Base-by-base conservation (phyloP, 2,888 invertebrate species). In the Lobophora halterata region DNA sequence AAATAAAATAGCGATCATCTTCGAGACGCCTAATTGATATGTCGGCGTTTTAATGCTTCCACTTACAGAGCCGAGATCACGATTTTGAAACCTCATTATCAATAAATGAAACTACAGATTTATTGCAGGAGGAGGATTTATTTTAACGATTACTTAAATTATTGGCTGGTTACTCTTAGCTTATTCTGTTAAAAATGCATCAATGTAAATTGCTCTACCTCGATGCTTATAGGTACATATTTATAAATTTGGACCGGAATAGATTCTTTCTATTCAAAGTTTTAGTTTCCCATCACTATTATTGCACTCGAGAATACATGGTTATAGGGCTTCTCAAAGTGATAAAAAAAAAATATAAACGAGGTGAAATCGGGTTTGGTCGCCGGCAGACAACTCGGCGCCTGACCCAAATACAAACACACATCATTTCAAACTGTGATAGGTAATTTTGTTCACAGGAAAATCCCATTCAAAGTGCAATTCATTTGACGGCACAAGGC, bases 341-440 rank as follows among this genome's bases (percentile, higher is more conserved):
- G 26, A 32, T 23, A 13, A 32, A 21, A 32, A 39, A 44, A 34
- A 28, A 14, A 35, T 32, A 36, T 42, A 41, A 36, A 32, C 35
- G 47, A 49, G 35, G 19, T 44, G 17, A 41, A 40, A 32, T 49
- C 49, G 49, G 52, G 56, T 53, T 54, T 47, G 43, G 55, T 59
- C 39, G 14, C 41, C 47, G 45, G 46, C 61, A 77, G 77, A 76
- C 77, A 65, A 39, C 29, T 53, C 61, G 77, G 75, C 77, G 76
- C 70, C 76, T 55, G 49, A 50, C 55, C 50, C 57, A 53, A 58
- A 53, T 52, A 23, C 27, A 24, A 36, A 36, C 46, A 21, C 41
- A 35, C 43, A 49, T 44, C 34, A 46, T 46, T 53, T 46, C 11
- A 46, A 51, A 43, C 30, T 30, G 32, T 37, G n/a, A 5, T 10